phyloP scores from a whole-genome alignment of 2,888 invertebrate genomes.

The Muscina levida region DNA sequence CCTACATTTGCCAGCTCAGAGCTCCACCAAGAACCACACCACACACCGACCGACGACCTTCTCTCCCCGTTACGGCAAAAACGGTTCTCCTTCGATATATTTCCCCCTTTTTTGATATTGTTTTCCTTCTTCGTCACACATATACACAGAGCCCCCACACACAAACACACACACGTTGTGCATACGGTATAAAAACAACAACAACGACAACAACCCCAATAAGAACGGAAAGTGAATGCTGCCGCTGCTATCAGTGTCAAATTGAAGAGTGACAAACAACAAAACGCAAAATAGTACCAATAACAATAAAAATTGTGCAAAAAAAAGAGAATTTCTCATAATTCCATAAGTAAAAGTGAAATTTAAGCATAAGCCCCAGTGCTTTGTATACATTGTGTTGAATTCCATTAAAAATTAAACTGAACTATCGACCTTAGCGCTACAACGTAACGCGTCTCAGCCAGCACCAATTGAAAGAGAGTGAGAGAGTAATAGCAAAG shows the following conservation, averaged over 20 bases:
- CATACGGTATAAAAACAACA: conserved; percentile 36
- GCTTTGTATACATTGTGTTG: conserved; percentile 9
- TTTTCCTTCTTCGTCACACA: conserved; percentile 56
- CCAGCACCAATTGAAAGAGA: conserved; percentile 1
- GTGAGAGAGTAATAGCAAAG: conserved; percentile 6
- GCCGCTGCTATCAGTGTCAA: conserved; percentile 53
- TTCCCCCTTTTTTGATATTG: conserved; percentile 60
- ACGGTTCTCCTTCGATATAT: conserved; percentile 53
- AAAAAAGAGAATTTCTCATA: conserved; percentile 23
- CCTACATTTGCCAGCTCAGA: conserved; percentile 63
- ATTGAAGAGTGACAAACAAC: conserved; percentile 32
- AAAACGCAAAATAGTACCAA: conserved; percentile 22
- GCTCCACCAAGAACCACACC: not conserved
- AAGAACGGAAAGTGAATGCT: conserved; percentile 53
- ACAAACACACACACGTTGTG: conserved; percentile 31
- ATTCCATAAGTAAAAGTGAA: conserved; percentile 40
- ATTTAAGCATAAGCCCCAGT: not conserved
- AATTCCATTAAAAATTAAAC: conserved; percentile 4
- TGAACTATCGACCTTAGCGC: not conserved
- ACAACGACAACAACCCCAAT: not conserved
- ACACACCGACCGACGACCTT: conserved; percentile 46
- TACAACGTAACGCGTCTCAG: not conserved
- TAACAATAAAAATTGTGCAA: conserved; percentile 40
- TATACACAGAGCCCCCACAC: conserved; percentile 5
- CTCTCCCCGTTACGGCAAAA: conserved; percentile 56